phyloP scores from a whole-genome alignment of 2,113 vertebrate species.

The Syngnathus typhle region DNA sequence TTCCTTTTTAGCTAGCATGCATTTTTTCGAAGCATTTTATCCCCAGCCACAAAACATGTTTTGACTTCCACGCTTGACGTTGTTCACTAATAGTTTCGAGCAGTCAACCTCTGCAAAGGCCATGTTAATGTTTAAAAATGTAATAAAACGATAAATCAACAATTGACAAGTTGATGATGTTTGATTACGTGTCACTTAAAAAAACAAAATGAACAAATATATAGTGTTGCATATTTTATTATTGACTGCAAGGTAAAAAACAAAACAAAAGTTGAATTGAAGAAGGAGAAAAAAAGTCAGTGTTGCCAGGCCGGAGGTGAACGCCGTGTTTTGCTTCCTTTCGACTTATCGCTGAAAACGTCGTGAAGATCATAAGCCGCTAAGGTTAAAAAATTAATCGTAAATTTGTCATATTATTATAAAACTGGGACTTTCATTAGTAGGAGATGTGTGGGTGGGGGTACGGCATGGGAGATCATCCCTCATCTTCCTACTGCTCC shows the following conservation, averaged over 20 bases:
- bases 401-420: neutral
- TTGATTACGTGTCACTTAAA: neutral
- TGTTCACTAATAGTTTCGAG: neutral
- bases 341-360: neutral
- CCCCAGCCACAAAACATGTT: slow-evolving; percentile 56
- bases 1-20: slow-evolving; percentile 41
- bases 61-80: slow-evolving; percentile 54
- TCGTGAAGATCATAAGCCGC: neutral
- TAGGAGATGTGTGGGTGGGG: neutral
- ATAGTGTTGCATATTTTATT: slow-evolving; percentile 26
- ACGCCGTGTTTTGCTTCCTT: slow-evolving; percentile 39
- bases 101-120: neutral
- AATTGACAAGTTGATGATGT: neutral
- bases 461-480: slow-evolving; percentile 60
- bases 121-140: neutral
- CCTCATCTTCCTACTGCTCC: slow-evolving; percentile 42
- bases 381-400: neutral
- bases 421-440: neutral
- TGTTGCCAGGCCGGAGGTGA: slow-evolving; percentile 56
- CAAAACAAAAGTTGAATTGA: slow-evolving; percentile 42
- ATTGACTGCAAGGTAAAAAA: slow-evolving; percentile 62
- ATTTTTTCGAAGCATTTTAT: slow-evolving; percentile 62
- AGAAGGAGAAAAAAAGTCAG: slow-evolving; percentile 55
- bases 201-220: slow-evolving; percentile 3
- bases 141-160: neutral